Conservation (phyloP, 2,797 vertebrate genomes). For the Cichlasoma orientale region DNA sequence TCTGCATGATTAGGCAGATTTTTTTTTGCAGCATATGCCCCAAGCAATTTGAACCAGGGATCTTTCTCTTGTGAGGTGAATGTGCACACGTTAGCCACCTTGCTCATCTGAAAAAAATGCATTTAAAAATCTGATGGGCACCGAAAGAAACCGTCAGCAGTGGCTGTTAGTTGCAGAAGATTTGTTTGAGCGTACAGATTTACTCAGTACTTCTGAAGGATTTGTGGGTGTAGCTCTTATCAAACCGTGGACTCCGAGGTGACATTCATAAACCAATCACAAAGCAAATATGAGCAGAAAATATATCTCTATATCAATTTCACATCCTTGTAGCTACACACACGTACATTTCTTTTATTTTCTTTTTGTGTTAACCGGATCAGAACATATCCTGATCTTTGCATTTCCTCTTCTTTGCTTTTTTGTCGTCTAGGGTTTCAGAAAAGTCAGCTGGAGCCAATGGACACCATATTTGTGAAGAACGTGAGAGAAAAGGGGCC, state of each 20-base stretch:
- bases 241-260: background rate
- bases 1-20: background rate
- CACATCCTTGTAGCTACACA: background rate
- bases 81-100: background rate
- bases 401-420: background rate
- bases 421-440: slow-evolving; percentile 67
- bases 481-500: slow-evolving; percentile 93
- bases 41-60: too few species aligned
- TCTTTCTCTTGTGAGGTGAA: background rate
- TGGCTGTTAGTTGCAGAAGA: background rate
- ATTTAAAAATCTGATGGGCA: background rate
- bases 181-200: background rate
- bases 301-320: background rate
- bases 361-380: background rate
- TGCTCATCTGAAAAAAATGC: background rate
- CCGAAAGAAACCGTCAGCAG: background rate
- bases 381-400: background rate
- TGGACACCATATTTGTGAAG: slow-evolving; percentile 99
- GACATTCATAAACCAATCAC: background rate
- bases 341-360: background rate
- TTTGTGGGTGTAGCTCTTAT: background rate
- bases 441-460: slow-evolving; percentile 90
- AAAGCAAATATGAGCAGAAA: background rate
- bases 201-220: background rate
- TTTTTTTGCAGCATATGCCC: background rate